Percentiles rank a stretch among this genome's conserved stretches.
Evolutionary conservation across 2,113 vertebrate genomes (phyloP).

Genomic region (Chloropsis hardwickii): DNA sequence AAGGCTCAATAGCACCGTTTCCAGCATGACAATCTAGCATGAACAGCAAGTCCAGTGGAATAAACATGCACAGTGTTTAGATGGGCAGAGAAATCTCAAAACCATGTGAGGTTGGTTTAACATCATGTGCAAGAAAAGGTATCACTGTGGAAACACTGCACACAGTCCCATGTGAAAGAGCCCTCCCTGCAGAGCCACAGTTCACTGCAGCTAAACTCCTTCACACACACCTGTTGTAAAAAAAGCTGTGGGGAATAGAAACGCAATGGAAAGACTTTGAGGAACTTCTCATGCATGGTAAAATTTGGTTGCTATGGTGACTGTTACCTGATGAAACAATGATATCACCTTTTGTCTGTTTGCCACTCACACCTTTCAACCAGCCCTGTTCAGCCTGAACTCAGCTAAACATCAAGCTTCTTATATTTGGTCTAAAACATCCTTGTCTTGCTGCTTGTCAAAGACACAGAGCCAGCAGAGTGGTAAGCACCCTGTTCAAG

Average conservation of each 20-base stretch:
- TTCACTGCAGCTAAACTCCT: background rate
- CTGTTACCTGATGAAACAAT: background rate
- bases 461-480: background rate
- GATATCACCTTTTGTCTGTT: background rate
- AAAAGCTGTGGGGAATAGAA: background rate
- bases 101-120: accelerated
- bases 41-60: background rate
- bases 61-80: background rate
- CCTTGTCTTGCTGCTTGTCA: background rate
- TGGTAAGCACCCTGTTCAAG: background rate
- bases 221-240: background rate
- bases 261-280: background rate
- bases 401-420: background rate
- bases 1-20: background rate
- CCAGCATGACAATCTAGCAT: accelerated
- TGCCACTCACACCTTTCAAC: background rate
- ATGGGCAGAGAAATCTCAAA: background rate
- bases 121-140: background rate
- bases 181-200: background rate
- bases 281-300: background rate
- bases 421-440: background rate
- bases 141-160: background rate
- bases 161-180: background rate
- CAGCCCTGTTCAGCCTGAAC: background rate
- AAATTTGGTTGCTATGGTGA: background rate